A percentile compares a stretch with the other conserved stretches of the same genome.
Conservation (phyloP, 1,140 invertebrate species). For the Leptoteleia sp. region DNA sequence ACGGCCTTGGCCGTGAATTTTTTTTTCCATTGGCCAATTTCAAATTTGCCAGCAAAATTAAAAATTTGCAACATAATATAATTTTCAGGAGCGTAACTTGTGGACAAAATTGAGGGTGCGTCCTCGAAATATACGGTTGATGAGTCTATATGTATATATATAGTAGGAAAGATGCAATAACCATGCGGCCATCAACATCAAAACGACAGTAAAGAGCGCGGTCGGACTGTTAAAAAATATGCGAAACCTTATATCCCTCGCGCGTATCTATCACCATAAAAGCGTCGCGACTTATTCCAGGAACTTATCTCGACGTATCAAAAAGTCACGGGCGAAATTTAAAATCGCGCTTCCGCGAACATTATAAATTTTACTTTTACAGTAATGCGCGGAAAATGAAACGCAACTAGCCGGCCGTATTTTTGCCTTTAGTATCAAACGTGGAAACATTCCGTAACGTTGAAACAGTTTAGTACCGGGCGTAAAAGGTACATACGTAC, state of each 20-base stretch:
- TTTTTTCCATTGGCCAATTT: too few relatives aligned
- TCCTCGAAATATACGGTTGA: too few relatives aligned
- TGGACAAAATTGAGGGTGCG: too few relatives aligned
- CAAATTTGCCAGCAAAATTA: too few relatives aligned
- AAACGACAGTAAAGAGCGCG: conserved; percentile 23
- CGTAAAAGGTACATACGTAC: too few relatives aligned
- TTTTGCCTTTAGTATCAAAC: conserved; percentile 48
- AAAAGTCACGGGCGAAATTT: conserved; percentile 36
- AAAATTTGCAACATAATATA: too few relatives aligned
- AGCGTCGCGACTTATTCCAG: conserved; percentile 33
- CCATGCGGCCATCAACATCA: too few relatives aligned
- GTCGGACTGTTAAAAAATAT: conserved; percentile 32
- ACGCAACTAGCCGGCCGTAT: conserved; percentile 46
- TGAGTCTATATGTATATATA: too few relatives aligned
- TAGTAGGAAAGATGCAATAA: too few relatives aligned
- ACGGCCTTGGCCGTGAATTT: too few relatives aligned
- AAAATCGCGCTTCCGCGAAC: conserved; percentile 33
- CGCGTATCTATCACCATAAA: conserved; percentile 53
- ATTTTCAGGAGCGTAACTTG: too few relatives aligned
- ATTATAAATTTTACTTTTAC: conserved; percentile 56
- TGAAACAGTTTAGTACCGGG: conserved; percentile 14
- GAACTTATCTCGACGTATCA: conserved; percentile 47
- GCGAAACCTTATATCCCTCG: conserved; percentile 20
- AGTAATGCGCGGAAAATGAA: conserved; percentile 55
- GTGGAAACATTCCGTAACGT: conserved; percentile 34